Evolutionary conservation across 2,113 vertebrate genomes (phyloP).

Genomic region (Ictalurus furcatus): DNA sequence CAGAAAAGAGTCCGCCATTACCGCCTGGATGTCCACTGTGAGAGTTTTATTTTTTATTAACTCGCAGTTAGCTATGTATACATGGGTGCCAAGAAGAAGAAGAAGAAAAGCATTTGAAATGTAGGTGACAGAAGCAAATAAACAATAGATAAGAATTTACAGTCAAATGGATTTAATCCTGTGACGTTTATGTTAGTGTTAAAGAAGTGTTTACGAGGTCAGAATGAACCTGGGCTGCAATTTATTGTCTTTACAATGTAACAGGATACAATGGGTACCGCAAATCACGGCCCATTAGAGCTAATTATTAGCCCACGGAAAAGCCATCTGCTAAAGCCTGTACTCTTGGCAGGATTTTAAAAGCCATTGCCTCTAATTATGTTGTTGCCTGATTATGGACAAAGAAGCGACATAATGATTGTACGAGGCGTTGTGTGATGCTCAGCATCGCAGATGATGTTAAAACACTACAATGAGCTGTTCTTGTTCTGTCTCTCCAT

Average conservation of each 20-base stretch:
- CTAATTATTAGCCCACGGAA: conserved; percentile 36
- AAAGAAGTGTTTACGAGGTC: neutral
- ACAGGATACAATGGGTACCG: conserved; percentile 10
- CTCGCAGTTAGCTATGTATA: neutral
- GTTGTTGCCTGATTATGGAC: conserved; percentile 12
- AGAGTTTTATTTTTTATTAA: conserved; percentile 56
- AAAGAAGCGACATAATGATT: neutral
- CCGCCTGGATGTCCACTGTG: conserved; percentile 88
- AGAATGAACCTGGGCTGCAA: neutral
- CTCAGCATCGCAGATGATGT: neutral
- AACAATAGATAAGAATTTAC: neutral
- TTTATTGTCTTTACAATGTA: neutral
- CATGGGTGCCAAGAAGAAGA: neutral
- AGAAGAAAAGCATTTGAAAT: neutral
- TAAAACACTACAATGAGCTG: neutral
- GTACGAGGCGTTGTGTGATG: neutral
- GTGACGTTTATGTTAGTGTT: neutral
- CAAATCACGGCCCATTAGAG: conserved; percentile 39
- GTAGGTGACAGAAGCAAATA: neutral
- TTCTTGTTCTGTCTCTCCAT: conserved; percentile 49
- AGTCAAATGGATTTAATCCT: neutral
- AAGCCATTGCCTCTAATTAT: conserved; percentile 23
- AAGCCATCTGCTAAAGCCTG: conserved; percentile 49
- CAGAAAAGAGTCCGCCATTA: conserved; percentile 86
- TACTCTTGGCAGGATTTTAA: conserved; percentile 44